Base-by-base conservation (phyloP, 2,888 invertebrate genomes). In the Homarus gammarus region DNA sequence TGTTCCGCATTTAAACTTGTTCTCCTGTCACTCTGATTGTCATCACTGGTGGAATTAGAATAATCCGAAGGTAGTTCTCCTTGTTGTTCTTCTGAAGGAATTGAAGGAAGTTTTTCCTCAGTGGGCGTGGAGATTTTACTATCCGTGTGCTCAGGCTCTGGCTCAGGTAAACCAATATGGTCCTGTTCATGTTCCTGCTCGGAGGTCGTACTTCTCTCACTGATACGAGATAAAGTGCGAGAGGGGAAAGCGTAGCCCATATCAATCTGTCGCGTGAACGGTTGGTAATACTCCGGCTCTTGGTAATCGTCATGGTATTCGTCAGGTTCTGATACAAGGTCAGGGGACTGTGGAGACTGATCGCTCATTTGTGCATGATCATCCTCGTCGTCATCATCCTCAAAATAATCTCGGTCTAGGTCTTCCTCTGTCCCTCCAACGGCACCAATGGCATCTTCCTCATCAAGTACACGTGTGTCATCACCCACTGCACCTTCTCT, bases 141-240 rank as follows among this genome's bases (percentile, higher is more conserved):
- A 64, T 91, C 91, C 3, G 91, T 88, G 18, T 84, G 85, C 27
- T 91, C 91, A 51, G 87, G 87, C 36, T 91, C 91, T 2, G 90
- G 84, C 61, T 91, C 90, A 18, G 87, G 90, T 36, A 90, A 40
- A 40, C 90, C 90, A 73, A 91, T 85, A 68, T 91, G 91, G 78
- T 91, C 91, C 73, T 91, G 91, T 64, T 91, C 91, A 18, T 91
- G 91, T 56, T 92, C 92, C 78, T 90, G 89, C 64, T 92, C 91
- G 3, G 92, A 92, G 18, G 97, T 97, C 15, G 97, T 97, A 92
- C 97, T 97, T 72, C 97, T 95, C 94, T 98, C 98, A 0, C 97
- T 97, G 93, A 98, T 98, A 91, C 97, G 95, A 10, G 91, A 91
- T 33, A 91, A 81, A 5, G 91, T 91, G 5, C 91, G 84, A 8